Evolutionary conservation across 2,797 vertebrate genomes (phyloP).

Genomic region (Girardinus metallicus): DNA sequence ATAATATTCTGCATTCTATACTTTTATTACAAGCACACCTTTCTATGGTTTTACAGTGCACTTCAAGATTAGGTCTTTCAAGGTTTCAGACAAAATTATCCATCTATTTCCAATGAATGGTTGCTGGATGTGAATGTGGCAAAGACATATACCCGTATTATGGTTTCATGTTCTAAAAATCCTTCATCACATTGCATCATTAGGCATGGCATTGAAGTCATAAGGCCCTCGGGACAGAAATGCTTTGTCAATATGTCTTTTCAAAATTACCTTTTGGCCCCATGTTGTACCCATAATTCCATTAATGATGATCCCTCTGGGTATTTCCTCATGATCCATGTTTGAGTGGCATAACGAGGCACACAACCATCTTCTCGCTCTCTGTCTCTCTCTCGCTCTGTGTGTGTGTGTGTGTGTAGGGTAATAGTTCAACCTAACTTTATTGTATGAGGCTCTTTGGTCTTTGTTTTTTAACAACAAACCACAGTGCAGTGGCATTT

Average conservation of each 20-base stretch:
- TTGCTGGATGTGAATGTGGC: background rate
- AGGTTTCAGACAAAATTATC: background rate
- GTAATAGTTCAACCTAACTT: background rate
- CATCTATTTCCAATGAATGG: background rate
- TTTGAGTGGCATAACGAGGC: background rate
- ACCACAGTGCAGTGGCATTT: background rate
- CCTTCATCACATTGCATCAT: slow-evolving; percentile 1
- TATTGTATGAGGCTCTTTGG: background rate
- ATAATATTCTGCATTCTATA: background rate
- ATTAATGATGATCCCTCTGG: slow-evolving; percentile 39
- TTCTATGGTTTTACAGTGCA: background rate
- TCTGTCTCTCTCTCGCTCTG: background rate
- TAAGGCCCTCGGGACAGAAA: slow-evolving; percentile 1
- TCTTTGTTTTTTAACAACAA: background rate
- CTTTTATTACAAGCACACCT: background rate
- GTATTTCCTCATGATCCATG: slow-evolving; percentile 20
- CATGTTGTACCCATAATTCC: slow-evolving; percentile 29
- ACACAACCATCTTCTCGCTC: slow-evolving; percentile 9
- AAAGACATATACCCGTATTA: background rate
- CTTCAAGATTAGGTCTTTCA: background rate
- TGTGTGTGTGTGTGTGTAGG: too few species aligned
- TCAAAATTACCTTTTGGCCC: slow-evolving; percentile 19
- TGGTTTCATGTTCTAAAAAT: slow-evolving; percentile 13
- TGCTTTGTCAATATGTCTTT: slow-evolving; percentile 20
- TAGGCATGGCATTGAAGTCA: slow-evolving; percentile 5